phyloP scores from a whole-genome alignment of 2,113 vertebrate species.

The Bucco capensis region DNA sequence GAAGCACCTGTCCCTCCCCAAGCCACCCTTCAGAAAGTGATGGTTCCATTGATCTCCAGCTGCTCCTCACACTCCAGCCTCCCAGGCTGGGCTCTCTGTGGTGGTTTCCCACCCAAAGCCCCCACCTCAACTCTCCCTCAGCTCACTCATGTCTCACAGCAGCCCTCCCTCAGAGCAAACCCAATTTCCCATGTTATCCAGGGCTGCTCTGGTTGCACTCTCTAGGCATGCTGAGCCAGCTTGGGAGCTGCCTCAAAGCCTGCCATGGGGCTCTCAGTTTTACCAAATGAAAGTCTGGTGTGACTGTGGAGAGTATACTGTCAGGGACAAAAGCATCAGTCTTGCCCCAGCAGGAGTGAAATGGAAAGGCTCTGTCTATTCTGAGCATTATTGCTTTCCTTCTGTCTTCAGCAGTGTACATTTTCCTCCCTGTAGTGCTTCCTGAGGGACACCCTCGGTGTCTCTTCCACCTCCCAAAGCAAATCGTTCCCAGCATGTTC shows the following conservation, averaged over 20 bases:
- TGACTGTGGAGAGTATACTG: not conserved
- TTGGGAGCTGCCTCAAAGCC: not conserved
- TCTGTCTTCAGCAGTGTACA: not conserved
- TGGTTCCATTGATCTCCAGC: too few relatives aligned
- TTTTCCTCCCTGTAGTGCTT: not conserved
- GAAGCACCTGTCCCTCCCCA: too few relatives aligned
- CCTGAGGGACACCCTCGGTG: rapidly evolving
- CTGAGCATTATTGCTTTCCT: not conserved
- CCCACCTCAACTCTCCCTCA: too few relatives aligned
- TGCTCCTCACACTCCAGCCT: too few relatives aligned
- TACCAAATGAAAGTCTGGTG: not conserved
- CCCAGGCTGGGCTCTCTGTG: too few relatives aligned
- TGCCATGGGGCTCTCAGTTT: not conserved
- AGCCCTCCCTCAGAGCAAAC: too few relatives aligned
- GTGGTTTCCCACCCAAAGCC: too few relatives aligned
- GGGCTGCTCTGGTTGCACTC: not conserved
- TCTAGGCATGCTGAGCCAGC: not conserved
- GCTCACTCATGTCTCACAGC: too few relatives aligned
- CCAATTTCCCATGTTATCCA: not conserved
- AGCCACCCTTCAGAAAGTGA: too few relatives aligned
- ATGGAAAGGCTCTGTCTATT: not conserved
- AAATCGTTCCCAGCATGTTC: not conserved
- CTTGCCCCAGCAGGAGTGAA: not conserved
- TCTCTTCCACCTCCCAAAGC: not conserved
- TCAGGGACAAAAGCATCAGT: not conserved